Evolutionary conservation across 2,113 vertebrate genomes (phyloP).

Genomic region (Entomyzon cyanotis): DNA sequence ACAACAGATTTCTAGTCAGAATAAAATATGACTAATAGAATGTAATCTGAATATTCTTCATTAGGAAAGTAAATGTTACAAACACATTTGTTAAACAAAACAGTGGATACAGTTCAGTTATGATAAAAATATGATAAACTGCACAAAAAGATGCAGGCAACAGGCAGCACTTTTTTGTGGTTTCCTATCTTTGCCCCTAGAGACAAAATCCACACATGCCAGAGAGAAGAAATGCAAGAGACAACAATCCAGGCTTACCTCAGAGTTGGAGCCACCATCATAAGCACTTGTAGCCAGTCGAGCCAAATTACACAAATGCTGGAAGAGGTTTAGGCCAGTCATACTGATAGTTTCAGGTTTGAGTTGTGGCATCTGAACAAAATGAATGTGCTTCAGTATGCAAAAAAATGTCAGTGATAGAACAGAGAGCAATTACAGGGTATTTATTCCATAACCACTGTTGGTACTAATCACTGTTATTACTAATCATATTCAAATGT

Average conservation of each 20-base stretch:
- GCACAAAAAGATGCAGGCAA: background rate
- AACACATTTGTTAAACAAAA: background rate
- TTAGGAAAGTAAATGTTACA: background rate
- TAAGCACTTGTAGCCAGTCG: slow-evolving; percentile 94
- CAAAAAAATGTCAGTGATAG: background rate
- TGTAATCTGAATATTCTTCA: background rate
- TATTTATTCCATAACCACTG: background rate
- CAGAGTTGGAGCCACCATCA: slow-evolving; percentile 93
- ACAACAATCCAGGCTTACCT: slow-evolving; percentile 75
- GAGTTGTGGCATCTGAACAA: slow-evolving; percentile 92
- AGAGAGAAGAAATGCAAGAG: background rate
- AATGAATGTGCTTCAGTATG: slow-evolving; percentile 11
- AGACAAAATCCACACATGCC: background rate
- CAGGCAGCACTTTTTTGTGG: background rate
- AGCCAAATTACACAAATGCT: slow-evolving; percentile 96
- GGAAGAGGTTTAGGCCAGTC: slow-evolving; percentile 98
- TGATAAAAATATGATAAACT: background rate
- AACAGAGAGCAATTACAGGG: background rate
- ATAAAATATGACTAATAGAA: background rate
- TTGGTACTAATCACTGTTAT: background rate
- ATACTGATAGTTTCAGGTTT: slow-evolving; percentile 99
- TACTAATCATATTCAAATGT: background rate
- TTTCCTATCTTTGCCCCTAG: background rate
- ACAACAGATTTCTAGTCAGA: background rate
- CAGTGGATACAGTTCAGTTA: background rate